Base-by-base conservation (phyloP, 2,113 vertebrate species). In the Abramis brama region DNA sequence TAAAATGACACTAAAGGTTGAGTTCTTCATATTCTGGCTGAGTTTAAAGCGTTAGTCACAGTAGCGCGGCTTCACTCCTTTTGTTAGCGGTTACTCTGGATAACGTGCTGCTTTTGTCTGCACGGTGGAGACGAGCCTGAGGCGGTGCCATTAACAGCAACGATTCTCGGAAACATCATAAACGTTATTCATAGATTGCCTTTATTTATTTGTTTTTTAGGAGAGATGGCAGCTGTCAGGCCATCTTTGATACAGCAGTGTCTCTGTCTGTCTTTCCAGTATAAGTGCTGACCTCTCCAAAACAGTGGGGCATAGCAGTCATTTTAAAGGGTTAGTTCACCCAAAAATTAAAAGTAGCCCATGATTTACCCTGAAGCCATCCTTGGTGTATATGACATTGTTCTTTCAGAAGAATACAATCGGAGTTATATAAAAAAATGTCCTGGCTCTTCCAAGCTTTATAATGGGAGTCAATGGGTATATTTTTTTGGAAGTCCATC, bases 111-210 rank as follows among this genome's bases (percentile, higher is more conserved):
- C 36, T 60, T 86, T 80, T 86, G 64, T 86, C 66, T 81, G 85
- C 55, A 0, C 59, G 25, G 74, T 47, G 15, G 47, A 62, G 78
- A 30, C n/a, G 59, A 77, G 60, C 88, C 57, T 33, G 50, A 75
- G 68, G 82, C 71, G 9, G 7, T 70, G 13, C 33, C 75, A 87
- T 85, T 86, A 84, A 75, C 76, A 64, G 79, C 81, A 84, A 45
- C 39, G 66, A 75, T 55, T 62, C 57, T 84, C 84, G 2, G 64
- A 83, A 85, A 83, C 79, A 45, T 75, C 75, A 39, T 73, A 85
- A 79, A 74, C 43, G 59, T 86, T 87, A 74, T 85, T 87, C 82
- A 87, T 86, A 84, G 85, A 60, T 73, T 52, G 45, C 30, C 27
- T 36, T 86, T 70, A 71, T 57, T 83, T 82, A 62, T 79, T 60